phyloP scores from a whole-genome alignment of 2,888 invertebrate genomes.

The Acanthococcus lagerstroemiae region DNA sequence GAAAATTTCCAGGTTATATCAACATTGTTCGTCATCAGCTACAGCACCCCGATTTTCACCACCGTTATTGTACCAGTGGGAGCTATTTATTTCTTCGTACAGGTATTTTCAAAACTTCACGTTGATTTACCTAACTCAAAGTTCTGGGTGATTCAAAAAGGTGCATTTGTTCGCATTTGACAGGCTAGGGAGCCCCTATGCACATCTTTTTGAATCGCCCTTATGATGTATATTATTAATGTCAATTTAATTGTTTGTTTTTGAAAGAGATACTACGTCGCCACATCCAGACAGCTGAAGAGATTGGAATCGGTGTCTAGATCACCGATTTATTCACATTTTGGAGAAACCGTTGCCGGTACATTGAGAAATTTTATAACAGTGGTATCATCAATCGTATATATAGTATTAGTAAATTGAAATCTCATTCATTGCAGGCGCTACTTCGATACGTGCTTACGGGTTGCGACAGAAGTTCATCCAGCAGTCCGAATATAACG shows the following conservation, averaged over 20 bases:
- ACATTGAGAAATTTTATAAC: too few species aligned
- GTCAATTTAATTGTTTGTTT: background rate
- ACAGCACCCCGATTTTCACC: conserved; percentile 72
- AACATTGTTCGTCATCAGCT: conserved; percentile 75
- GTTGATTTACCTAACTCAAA: too few species aligned
- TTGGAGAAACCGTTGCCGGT: conserved; percentile 80
- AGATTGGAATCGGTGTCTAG: conserved; percentile 85
- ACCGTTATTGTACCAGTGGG: conserved; percentile 70
- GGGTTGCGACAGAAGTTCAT: conserved; percentile 72
- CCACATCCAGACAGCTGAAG: conserved; percentile 86
- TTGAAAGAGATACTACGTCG: conserved; percentile 80
- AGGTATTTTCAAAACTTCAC: too few species aligned
- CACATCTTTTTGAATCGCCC: background rate
- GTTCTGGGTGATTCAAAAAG: background rate
- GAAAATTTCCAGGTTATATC: conserved; percentile 70
- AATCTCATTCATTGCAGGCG: too few species aligned
- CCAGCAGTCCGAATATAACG: conserved; percentile 72
- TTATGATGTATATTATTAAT: too few species aligned
- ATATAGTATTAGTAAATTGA: too few species aligned
- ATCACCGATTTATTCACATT: conserved; percentile 95
- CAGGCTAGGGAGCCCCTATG: background rate
- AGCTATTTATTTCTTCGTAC: conserved; percentile 71
- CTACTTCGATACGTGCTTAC: conserved; percentile 77
- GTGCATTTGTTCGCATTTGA: background rate
- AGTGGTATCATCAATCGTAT: too few species aligned